phyloP scores from a whole-genome alignment of 2,113 vertebrate species.

The Apodemus speciosus region DNA sequence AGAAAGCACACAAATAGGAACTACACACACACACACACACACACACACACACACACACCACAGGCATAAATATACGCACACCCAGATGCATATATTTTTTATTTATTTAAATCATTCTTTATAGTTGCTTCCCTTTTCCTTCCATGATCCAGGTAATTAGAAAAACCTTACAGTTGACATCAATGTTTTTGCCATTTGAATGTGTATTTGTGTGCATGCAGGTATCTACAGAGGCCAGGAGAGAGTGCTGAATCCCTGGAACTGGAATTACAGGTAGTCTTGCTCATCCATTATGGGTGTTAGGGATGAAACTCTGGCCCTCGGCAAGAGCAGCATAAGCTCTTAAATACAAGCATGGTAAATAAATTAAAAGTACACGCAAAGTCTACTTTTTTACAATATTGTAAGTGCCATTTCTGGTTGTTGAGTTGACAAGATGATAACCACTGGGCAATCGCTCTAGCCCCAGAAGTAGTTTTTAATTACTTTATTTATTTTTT shows the following conservation, averaged over 20 bases:
- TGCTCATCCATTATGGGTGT: no score
- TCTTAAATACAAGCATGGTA: slow-evolving; percentile 39
- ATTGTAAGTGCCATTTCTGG: neutral
- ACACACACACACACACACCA: neutral
- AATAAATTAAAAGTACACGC: slow-evolving; percentile 65
- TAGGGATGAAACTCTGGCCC: neutral
- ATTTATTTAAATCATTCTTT: neutral
- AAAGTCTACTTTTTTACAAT: slow-evolving; percentile 33
- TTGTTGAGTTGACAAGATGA: neutral
- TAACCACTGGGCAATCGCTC: neutral
- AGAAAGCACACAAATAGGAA: neutral
- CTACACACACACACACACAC: neutral
- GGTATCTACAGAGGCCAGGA: neutral
- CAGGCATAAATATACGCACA: neutral
- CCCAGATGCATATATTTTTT: neutral
- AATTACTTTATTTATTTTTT: neutral
- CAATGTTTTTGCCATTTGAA: neutral
- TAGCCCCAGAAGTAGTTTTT: neutral
- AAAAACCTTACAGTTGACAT: neutral
- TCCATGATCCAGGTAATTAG: neutral
- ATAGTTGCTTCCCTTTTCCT: neutral
- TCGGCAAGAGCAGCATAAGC: no score
- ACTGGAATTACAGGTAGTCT: neutral
- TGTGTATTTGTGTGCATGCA: neutral
- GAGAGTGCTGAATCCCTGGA: neutral